phyloP scores from a whole-genome alignment of 2,888 invertebrate genomes.

The Spialia ferax region DNA sequence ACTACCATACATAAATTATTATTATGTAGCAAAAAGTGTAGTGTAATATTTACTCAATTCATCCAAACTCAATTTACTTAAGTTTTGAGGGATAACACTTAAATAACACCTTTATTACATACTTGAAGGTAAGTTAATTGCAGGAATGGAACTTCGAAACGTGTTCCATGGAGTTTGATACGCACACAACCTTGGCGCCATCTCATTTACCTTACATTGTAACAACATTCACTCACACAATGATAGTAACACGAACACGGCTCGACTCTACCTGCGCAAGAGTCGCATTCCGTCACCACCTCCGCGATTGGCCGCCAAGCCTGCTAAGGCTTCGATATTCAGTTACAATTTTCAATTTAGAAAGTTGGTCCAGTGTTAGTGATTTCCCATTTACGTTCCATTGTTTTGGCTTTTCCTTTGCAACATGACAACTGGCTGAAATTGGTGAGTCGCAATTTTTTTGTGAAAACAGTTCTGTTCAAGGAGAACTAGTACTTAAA shows the following conservation, averaged over 20 bases:
- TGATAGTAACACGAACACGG: constrained; percentile 53
- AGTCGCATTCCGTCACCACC: constrained; percentile 82
- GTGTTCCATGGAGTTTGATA: constrained; percentile 43
- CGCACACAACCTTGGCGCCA: constrained; percentile 53
- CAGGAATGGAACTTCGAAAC: constrained; percentile 40
- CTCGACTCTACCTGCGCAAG: constrained; percentile 78
- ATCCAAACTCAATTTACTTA: too few relatives aligned
- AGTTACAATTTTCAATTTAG: constrained; percentile 64
- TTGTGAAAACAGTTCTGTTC: constrained; percentile 15
- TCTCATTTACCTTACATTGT: constrained; percentile 63
- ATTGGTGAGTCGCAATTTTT: constrained; percentile 46
- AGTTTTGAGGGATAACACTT: neutral
- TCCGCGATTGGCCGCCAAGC: constrained; percentile 74
- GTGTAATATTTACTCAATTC: too few relatives aligned
- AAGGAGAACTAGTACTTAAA: constrained; percentile 21
- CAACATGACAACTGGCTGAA: constrained; percentile 50
- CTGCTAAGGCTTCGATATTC: constrained; percentile 70
- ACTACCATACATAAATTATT: too few relatives aligned
- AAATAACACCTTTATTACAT: constrained; percentile 2
- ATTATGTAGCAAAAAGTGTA: too few relatives aligned
- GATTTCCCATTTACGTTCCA: constrained; percentile 3
- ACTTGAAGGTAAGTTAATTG: constrained; percentile 1
- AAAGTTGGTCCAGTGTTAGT: constrained; percentile 64
- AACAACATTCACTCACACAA: constrained; percentile 66
- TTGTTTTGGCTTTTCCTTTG: constrained; percentile 41